Conservation (phyloP, 2,888 invertebrate species). For the Platynereis dumerilii region DNA sequence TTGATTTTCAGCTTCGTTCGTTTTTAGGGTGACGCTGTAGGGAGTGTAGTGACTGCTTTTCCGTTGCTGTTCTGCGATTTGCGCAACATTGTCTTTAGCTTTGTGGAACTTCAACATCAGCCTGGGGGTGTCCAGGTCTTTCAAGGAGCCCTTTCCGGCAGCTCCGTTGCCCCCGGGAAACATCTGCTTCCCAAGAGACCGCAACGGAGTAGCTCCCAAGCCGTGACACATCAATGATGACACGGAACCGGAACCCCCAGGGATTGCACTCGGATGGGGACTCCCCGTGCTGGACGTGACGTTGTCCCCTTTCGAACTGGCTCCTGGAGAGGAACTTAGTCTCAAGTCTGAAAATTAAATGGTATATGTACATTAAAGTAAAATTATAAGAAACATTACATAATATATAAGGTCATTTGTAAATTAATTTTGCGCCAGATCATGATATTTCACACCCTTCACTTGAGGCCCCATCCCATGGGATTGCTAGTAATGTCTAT, state of each 20-base stretch:
- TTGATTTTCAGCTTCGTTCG: slow-evolving; percentile 19
- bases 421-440: no score
- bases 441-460: no score
- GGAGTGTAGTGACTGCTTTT: no score
- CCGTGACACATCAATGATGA: background rate
- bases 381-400: no score
- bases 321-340: background rate
- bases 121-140: slow-evolving; percentile 46
- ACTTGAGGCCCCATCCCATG: no score
- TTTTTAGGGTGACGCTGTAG: slow-evolving; percentile 4
- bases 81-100: slow-evolving; percentile 60
- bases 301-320: background rate
- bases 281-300: background rate
- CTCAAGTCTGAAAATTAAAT: slow-evolving; percentile 12
- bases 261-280: background rate
- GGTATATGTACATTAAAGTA: no score
- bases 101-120: no score
- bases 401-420: no score
- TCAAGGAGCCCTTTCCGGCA: slow-evolving; percentile 8
- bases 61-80: slow-evolving; percentile 21
- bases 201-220: no score
- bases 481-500: no score
- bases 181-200: no score
- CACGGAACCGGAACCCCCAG: background rate
- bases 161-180: background rate